Evolutionary conservation across 1,140 invertebrate species (phyloP), one percentile per base, ranked within the genome.

Genomic region (Xylocopa sonorina): DNA sequence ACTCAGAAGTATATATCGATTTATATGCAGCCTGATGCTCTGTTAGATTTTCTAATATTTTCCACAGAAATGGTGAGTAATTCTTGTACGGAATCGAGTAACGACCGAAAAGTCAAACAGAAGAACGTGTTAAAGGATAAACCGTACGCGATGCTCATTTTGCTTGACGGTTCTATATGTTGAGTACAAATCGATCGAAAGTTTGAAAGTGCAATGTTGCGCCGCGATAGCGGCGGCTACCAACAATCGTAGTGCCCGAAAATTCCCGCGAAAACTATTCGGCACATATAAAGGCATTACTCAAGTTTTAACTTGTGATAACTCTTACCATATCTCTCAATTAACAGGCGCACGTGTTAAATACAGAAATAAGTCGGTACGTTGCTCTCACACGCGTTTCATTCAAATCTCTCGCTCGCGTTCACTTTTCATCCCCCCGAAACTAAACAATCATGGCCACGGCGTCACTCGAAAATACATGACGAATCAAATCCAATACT

Each of bases 391-490:
- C 58, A 77, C 80, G 66, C 69, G 74, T 86, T 53, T 74, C 77
- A 85, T 86, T 85, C 81, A 85, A 85, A 86, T 76, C 67, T 21
- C n/a, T 71, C 38, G 58, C n/a, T 83, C 84, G 64, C 72, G 80
- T 85, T 66, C 83, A 55, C 85, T 69, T 77, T 63, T 85, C 85
- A 80, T 85, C 81, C 80, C 76, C 78, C 75, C 76, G 83, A 85
- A 86, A 86, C 83, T 85, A 83, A 86, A 86, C 85, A 86, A 85
- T 83, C 83, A 86, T 86, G 85, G 85, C 84, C 72, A 41, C 75
- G 64, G 85, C 84, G 84, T 85, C 85, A 69, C 75, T 80, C 71
- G 78, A 74, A 75, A 74, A 75, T 80, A 80, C 78, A 63, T 21
- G 60, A 32, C 18, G 32, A 46, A 67, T 80, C 78, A 67, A 80